Base-by-base conservation (phyloP, 2,888 invertebrate genomes). In the Aphidoletes aphidimyza region DNA sequence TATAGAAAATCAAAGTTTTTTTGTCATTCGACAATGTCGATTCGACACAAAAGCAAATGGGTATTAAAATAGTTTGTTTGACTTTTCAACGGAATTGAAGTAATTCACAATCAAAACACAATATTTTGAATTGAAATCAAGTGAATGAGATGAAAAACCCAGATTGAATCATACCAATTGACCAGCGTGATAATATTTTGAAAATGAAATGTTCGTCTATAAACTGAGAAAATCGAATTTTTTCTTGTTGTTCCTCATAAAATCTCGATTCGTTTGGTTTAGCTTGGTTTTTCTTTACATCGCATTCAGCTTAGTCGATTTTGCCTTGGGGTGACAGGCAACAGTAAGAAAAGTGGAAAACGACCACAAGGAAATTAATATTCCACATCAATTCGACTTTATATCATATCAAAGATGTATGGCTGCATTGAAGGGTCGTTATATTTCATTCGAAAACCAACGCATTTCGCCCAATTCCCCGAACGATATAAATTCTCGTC, bases 1-100 rank as follows among this genome's bases (percentile, higher is more conserved):
- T 3, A 54, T 54, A 54, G 54, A 26, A 54, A 54, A 54, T 54
- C 54, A 54, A 54, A 54, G 54, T 54, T 54, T 54, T 54, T 8
- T 26, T 26, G 11, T 54, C 54, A 54, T 22, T 11, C 22, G 54
- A 54, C n/a, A n/a, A n/a, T n/a, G n/a, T n/a, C n/a, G n/a, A n/a
- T n/a, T n/a, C n/a, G n/a, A n/a, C n/a, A n/a, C n/a, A n/a, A n/a
- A n/a, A 22, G 22, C 54, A 1, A 54, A 22, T 54, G n/a, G 26
- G 14, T 69, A 42, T 30, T 1, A 14, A 54, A 69, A 11, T 69
- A 69, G 69, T 6, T 69, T 69, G 69, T 5, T 30, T 17, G 69
- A 69, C 69, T 69, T 2, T 69, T 69, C 17, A 47, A 17, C 8
- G 2, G 47, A 11, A 11, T 17, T 6, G 2, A 22, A 17, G 26